Evolutionary conservation across 2,113 vertebrate genomes (phyloP), one percentile per base, ranked within the genome.

Genomic region (Python bivittatus): DNA sequence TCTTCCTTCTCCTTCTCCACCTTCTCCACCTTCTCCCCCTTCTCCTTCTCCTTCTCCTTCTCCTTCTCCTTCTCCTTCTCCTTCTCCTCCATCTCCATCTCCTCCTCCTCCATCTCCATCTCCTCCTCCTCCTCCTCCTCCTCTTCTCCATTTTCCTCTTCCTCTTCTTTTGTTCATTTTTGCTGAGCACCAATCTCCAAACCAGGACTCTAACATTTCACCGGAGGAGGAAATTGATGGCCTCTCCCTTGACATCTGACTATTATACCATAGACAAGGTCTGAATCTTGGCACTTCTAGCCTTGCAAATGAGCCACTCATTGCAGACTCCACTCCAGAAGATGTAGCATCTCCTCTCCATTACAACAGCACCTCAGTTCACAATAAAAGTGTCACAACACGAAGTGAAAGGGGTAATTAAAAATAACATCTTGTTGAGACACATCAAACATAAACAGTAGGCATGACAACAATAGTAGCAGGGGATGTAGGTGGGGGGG

Each of bases 341-440:
- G 83, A 8, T 53, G 12, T 3, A 2, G 38, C 20, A 13, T 25
- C 7, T 44, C 9, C 85, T 60, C 83, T 61, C 44, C 17, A 5
- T 61, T 33, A 7, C 79, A 1, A 6, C 44, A 0, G 4, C 29
- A 54, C 54, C 56, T 52, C 53, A 9, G 29, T 11, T 7, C 29
- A 6, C 42, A 58, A 92, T 10, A 48, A 13, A 38, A 86, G 88
- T 90, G 88, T 90, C 88, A 90, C 88, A 87, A 87, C n/a, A 68
- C 58, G 1, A 12, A 90, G 25, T 8, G 22, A 27, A 72, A 42
- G 84, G 88, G 83, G 84, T 89, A 79, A 90, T 90, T 93, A 86
- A 93, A 93, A 87, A 79, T 79, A 57, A 79, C 4, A 52, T 79
- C 88, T 22, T 29, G 10, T n/a, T 5, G 92, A 44, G 92, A 93